Base-by-base conservation (phyloP, 2,888 invertebrate genomes). In the Adela reaumurella region DNA sequence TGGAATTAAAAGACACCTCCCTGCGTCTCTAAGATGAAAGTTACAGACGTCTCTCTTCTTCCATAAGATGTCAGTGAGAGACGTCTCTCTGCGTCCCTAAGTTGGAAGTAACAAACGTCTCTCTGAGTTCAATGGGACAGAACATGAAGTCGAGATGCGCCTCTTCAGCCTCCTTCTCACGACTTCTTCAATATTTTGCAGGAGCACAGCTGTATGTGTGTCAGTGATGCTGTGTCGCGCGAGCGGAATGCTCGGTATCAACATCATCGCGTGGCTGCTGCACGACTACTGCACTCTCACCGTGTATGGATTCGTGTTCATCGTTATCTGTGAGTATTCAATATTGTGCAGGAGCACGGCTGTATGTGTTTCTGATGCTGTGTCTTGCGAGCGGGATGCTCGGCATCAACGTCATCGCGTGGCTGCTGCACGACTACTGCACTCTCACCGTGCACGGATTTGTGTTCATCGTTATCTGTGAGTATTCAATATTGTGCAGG, bases 161-260 rank as follows among this genome's bases (percentile, higher is more conserved):
- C n/a, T n/a, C n/a, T n/a, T n/a, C n/a, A n/a, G n/a, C n/a, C n/a
- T n/a, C n/a, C n/a, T n/a, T n/a, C n/a, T n/a, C n/a, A n/a, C n/a
- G n/a, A n/a, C n/a, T n/a, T n/a, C n/a, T n/a, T n/a, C n/a, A n/a
- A n/a, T n/a, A n/a, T 35, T 35, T 60, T 58, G 2, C 62, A 73
- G 74, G 50, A 73, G 71, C 2, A 73, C 71, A 71, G 73, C 74
- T 6, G 73, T 72, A 0, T 71, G 71, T 49, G 55, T 74, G 3
- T 73, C 73, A 0, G 72, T 74, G 48, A 68, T 74, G 35, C 69
- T 71, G 19, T 68, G 74, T 0, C 65, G 74, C 46, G 74, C 74
- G 0, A 70, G 67, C 43, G 72, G 73, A 1, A 72, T 74, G 58
- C 57, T 71, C 52, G 73, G 74, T 51, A 70, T 74, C 14, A 74